Base-by-base conservation (phyloP, 2,797 vertebrate genomes). In the Podargus strigoides region DNA sequence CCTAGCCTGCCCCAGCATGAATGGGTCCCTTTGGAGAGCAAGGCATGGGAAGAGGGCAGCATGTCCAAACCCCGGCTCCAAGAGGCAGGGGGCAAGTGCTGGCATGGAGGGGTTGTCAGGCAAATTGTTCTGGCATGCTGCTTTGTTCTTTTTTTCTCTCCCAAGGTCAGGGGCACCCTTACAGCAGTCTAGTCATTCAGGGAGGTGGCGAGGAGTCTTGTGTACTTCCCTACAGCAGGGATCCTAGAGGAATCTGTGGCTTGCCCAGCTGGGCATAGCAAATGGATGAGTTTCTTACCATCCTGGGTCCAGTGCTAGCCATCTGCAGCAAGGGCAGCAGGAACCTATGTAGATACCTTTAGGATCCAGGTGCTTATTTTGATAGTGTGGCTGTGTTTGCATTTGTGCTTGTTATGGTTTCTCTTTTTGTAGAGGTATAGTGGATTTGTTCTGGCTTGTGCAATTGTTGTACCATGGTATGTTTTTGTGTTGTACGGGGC, bases 401-500 rank as follows among this genome's bases (percentile, higher is more conserved):
- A 50, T 90, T 89, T 74, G n/a, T 41, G 50, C 42, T 85, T 68
- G 16, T 50, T 47, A 24, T 23, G 56, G 12, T 39, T 73, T 73
- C 75, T 52, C 8, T 24, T 62, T 66, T 83, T 94, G 87, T 81
- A 36, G 75, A 67, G 44, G 28, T 58, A 30, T 34, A 76, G 56
- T 56, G 68, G 84, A 73, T 87, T 96, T 82, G 41, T 82, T 66
- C 22, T 53, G 47, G 63, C 47, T 93, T 73, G n/a, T 79, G 41
- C 39, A 47, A 41, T 85, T 96, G 72, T 75, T 87, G 58, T 72
- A 85, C 74, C 30, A 5, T 14, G 7, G 68, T 93, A 53, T 81
- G 53, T 4, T 85, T 78, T 83, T 90, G 91, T 83, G 66, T 84
- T 96, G 78, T 78, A 91, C 83, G 36, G 84, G 64, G 55, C 83